Percentiles rank a stretch among this genome's conserved stretches.
Conservation (phyloP, 2,888 invertebrate species). For the Drosophila cracens region DNA sequence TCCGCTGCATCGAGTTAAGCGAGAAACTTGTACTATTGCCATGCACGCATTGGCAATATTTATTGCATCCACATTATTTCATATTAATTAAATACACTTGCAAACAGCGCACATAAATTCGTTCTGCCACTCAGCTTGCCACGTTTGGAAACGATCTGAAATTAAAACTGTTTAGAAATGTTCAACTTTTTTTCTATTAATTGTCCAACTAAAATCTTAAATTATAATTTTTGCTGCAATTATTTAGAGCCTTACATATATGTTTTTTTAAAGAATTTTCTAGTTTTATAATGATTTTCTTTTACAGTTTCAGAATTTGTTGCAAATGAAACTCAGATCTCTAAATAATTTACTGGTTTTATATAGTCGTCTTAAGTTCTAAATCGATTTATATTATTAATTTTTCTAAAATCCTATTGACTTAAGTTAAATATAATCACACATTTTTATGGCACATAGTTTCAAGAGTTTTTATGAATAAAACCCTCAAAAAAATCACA, state of each 20-base stretch:
- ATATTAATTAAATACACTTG: constrained; percentile 43
- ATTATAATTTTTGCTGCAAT: background rate
- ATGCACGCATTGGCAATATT: constrained; percentile 53
- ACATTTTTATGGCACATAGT: background rate
- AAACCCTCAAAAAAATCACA: background rate
- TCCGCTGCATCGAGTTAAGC: constrained; percentile 39
- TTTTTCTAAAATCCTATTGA: too few relatives aligned
- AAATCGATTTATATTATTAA: too few relatives aligned
- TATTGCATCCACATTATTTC: constrained; percentile 51
- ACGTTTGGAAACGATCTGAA: background rate
- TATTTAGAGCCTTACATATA: background rate
- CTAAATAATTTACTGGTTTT: background rate
- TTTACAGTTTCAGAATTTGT: background rate
- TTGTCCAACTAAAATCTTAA: background rate
- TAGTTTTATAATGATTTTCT: background rate
- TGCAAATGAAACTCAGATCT: background rate
- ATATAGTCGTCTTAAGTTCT: background rate
- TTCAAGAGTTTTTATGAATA: background rate
- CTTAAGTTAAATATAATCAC: background rate
- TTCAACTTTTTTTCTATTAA: too few relatives aligned
- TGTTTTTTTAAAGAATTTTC: background rate
- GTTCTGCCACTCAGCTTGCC: background rate
- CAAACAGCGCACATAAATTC: background rate
- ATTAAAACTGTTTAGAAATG: background rate
- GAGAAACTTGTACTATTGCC: constrained; percentile 1